These are phyloP conservation scores for Thaleichthys pacificus DNA, from an alignment of 2,797 vertebrate genomes.

Conservation along the genomic window DNA sequence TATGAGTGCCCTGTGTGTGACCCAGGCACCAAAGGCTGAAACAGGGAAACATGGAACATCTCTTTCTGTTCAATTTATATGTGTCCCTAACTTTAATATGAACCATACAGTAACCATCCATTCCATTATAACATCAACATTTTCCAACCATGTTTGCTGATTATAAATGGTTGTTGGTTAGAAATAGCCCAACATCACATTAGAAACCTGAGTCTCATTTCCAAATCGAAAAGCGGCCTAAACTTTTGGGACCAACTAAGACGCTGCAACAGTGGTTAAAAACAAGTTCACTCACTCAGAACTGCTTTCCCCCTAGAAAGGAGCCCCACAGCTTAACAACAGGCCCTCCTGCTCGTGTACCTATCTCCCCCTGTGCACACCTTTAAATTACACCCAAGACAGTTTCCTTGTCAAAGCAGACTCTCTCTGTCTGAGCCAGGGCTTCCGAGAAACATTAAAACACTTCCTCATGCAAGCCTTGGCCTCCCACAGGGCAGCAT, in stretches of 20 bases:
- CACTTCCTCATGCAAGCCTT: conserved; percentile 77
- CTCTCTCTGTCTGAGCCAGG: conserved; percentile 65
- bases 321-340: conserved; percentile 72
- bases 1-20: no score
- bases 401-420: conserved; percentile 74
- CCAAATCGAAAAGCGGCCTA: conserved; percentile 53
- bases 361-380: conserved; percentile 74
- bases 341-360: conserved; percentile 71
- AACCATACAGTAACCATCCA: not conserved
- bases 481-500: conserved; percentile 74
- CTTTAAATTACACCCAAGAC: conserved; percentile 78
- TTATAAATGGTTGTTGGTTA: not conserved
- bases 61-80: not conserved
- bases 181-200: not conserved
- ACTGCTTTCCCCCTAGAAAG: conserved; percentile 59
- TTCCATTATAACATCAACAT: no score
- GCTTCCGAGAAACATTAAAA: conserved; percentile 80
- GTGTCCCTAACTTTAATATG: not conserved
- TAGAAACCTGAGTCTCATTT: not conserved
- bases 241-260: conserved; percentile 67
- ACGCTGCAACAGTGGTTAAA: conserved; percentile 57
- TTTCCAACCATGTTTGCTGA: no score
- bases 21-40: no score
- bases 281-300: conserved; percentile 43
- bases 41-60: not conserved